Evolutionary conservation across 2,113 vertebrate genomes (phyloP), one percentile per base, ranked within the genome.

Genomic region (Daubentonia madagascariensis): DNA sequence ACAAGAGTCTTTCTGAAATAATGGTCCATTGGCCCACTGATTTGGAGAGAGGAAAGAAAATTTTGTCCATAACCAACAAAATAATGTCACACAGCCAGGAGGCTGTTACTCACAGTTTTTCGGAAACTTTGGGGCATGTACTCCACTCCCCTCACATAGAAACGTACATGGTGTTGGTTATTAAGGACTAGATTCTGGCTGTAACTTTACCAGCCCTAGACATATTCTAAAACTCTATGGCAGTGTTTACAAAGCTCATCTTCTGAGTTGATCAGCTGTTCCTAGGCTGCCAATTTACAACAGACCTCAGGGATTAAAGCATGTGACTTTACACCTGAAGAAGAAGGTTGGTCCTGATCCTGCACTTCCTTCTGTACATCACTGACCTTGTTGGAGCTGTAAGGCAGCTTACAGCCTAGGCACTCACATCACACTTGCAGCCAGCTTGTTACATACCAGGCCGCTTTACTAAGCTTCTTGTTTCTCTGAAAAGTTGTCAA

Each of bases 401-500:
- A 86, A 8, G 54, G 23, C 3, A 5, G 7, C 8, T 37, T 4
- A 48, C 10, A 40, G 25, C n/a, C 22, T 3, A 17, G 32, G 28
- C 5, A 1, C 17, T 17, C 22, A 0, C 1, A 3, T 25, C 63
- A 18, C 0, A 0, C n/a, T 52, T 28, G 12, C 50, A 83, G 59
- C 43, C 9, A 23, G 12, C 50, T 57, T 37, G 25, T 48, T 13
- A 20, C n/a, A n/a, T 23, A 9, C 22, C 1, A 0, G 9, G 40
- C 12, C 43, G 65, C n/a, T 78, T 68, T 59, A 43, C 50, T 3
- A 28, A 85, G 7, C 45, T 54, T 23, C 63, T 1, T 18, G n/a
- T 85, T 80, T 94, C 57, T 87, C 52, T 65, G 75, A 45, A 68
- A 80, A 86, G 61, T 54, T 48, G 6, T 52, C 32, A 85, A 83